Evolutionary conservation across 2,113 vertebrate genomes (phyloP).

Genomic region (Pseudorhombus dupliciocellatus): DNA sequence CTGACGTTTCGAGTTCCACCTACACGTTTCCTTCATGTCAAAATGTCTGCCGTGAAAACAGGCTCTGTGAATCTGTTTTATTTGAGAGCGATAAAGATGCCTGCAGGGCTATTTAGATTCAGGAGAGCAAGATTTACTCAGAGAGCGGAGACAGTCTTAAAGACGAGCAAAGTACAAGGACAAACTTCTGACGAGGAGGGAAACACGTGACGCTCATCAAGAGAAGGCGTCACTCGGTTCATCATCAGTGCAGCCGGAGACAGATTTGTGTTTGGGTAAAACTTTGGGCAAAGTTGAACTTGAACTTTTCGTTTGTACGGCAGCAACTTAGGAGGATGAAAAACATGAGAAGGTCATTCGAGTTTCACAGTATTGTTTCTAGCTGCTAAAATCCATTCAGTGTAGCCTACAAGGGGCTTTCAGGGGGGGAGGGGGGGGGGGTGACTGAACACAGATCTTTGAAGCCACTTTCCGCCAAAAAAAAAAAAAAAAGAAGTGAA

Average conservation of each 20-base stretch:
- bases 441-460: background rate
- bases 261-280: background rate
- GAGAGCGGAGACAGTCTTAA: background rate
- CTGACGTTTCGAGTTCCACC: background rate
- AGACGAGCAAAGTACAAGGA: conserved; percentile 2
- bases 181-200: conserved; percentile 25
- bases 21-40: background rate
- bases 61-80: background rate
- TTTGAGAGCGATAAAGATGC: background rate
- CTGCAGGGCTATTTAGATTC: conserved; percentile 11
- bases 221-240: background rate
- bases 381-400: background rate
- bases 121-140: conserved; percentile 8
- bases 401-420: background rate
- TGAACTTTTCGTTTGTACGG: background rate
- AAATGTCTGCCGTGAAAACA: background rate
- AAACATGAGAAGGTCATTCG: background rate
- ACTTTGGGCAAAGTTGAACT: background rate
- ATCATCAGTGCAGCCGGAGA: background rate
- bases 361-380: background rate
- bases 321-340: background rate
- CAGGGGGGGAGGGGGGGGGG: background rate
- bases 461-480: background rate
- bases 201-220: background rate
- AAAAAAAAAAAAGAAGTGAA: background rate